phyloP scores from a whole-genome alignment of 2,888 invertebrate species.

The Campoplex capitator region DNA sequence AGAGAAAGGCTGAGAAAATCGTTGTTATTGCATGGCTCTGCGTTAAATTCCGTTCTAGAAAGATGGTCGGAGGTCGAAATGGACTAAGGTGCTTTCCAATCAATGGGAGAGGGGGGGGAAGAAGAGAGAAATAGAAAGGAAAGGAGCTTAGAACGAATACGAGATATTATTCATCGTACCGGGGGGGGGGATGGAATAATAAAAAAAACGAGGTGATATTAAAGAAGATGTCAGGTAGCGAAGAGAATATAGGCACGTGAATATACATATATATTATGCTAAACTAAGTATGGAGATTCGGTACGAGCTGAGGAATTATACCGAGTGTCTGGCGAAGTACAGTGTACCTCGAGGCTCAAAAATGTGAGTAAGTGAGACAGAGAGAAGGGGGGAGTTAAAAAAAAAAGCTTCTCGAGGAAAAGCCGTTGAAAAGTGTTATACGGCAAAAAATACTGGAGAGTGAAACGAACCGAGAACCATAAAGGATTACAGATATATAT shows the following conservation, averaged over 20 bases:
- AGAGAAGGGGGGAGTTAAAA: neutral
- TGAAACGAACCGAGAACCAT: constrained; percentile 32
- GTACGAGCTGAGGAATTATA: constrained; percentile 49
- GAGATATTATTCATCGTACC: constrained; percentile 65
- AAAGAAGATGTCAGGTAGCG: constrained; percentile 48
- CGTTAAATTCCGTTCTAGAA: neutral
- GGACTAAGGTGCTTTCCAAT: neutral
- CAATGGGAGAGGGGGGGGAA: neutral
- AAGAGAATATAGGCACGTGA: constrained; percentile 12
- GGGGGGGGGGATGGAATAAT: constrained; percentile 57
- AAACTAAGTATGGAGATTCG: constrained; percentile 48
- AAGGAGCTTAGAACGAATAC: neutral
- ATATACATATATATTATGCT: neutral
- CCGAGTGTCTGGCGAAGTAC: constrained; percentile 22
- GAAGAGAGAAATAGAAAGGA: constrained; percentile 25
- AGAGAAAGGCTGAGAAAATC: constrained; percentile 17
- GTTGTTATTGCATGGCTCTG: constrained; percentile 4
- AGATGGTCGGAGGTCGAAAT: neutral
- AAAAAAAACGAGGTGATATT: constrained; percentile 52
- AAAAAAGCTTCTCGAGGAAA: constrained; percentile 26
- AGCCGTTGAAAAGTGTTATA: constrained; percentile 57
- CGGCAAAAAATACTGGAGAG: constrained; percentile 27
- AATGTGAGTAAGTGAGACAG: neutral
- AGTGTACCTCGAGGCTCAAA: constrained; percentile 5
- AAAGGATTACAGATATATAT: neutral